These are phyloP conservation scores for Scaeva pyrastri DNA, from an alignment of 2,888 invertebrate genomes.

Conservation along the genomic window DNA sequence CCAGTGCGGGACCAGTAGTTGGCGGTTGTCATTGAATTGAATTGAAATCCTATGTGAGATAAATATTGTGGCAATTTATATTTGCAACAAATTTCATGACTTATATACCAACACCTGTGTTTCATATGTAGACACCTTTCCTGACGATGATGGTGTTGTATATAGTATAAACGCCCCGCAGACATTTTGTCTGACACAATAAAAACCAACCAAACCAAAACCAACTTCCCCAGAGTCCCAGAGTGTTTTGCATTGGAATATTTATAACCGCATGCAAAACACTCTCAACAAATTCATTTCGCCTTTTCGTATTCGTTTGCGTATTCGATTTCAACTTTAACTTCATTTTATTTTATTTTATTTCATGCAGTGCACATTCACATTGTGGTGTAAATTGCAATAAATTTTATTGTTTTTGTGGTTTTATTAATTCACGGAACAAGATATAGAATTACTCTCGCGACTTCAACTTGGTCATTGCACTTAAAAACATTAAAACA, in stretches of 20 bases:
- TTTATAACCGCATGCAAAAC: slow-evolving; percentile 40
- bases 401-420: slow-evolving; percentile 57
- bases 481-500: slow-evolving; percentile 5
- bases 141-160: not conserved
- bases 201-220: slow-evolving; percentile 43
- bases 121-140: not conserved
- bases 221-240: not conserved
- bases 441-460: not conserved
- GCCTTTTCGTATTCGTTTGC: not conserved
- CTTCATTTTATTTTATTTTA: not conserved
- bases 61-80: slow-evolving; percentile 51
- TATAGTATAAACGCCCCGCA: slow-evolving; percentile 61
- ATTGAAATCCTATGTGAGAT: not conserved
- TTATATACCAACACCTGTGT: slow-evolving; percentile 61
- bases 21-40: not conserved
- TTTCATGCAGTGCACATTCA: not conserved
- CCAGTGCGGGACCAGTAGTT: not conserved
- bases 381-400: slow-evolving; percentile 32
- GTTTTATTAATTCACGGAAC: slow-evolving; percentile 43
- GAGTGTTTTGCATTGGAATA: slow-evolving; percentile 39
- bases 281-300: slow-evolving; percentile 47
- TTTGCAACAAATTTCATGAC: slow-evolving; percentile 66
- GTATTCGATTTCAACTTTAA: slow-evolving; percentile 62
- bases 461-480: slow-evolving; percentile 29
- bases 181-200: slow-evolving; percentile 51